A percentile compares a stretch with the other conserved stretches of the same genome.
Conservation (phyloP, 2,888 invertebrate genomes). For the Suillia variegata region DNA sequence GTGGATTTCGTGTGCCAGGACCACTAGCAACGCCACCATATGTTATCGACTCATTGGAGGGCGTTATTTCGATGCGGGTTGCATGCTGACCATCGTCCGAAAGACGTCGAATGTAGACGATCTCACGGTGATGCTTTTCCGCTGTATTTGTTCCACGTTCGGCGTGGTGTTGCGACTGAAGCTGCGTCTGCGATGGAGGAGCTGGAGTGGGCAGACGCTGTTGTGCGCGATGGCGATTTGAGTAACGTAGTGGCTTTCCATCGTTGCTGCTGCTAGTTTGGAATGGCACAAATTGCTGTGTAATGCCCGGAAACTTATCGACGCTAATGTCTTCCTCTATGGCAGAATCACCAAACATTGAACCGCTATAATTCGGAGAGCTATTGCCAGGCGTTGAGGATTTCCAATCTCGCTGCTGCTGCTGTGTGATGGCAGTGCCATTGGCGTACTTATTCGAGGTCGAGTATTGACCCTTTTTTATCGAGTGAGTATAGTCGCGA, state of each 20-base stretch:
- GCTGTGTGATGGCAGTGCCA: slow-evolving; percentile 27
- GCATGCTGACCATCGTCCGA: slow-evolving; percentile 54
- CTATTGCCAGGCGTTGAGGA: slow-evolving; percentile 60
- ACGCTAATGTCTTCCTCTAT: slow-evolving; percentile 62
- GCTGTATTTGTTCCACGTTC: slow-evolving; percentile 14
- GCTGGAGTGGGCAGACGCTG: slow-evolving; percentile 24
- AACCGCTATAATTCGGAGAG: slow-evolving; percentile 61
- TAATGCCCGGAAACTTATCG: slow-evolving; percentile 58
- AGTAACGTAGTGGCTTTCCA: slow-evolving; percentile 48
- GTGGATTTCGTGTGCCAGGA: slow-evolving; percentile 43
- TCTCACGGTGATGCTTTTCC: slow-evolving; percentile 57
- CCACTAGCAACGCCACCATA: slow-evolving; percentile 34
- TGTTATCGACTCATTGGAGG: slow-evolving; percentile 57
- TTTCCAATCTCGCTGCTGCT: slow-evolving; percentile 53
- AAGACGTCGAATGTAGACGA: slow-evolving; percentile 55
- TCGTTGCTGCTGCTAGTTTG: slow-evolving; percentile 51
- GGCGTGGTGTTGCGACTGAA: slow-evolving; percentile 16
- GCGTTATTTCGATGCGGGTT: slow-evolving; percentile 60
- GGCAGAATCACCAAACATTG: slow-evolving; percentile 61
- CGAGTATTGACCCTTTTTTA: slow-evolving; percentile 60
- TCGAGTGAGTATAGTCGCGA: slow-evolving; percentile 61
- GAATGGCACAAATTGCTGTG: slow-evolving; percentile 51
- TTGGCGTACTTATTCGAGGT: slow-evolving; percentile 45
- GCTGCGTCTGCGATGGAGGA: slow-evolving; percentile 23
- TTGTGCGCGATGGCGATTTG: slow-evolving; percentile 44